Evolutionary conservation across 37 sponge, comb jelly and placozoan genomes (phyloP), one percentile per base, ranked within the genome.

Genomic region (Ephydatia muelleri): DNA sequence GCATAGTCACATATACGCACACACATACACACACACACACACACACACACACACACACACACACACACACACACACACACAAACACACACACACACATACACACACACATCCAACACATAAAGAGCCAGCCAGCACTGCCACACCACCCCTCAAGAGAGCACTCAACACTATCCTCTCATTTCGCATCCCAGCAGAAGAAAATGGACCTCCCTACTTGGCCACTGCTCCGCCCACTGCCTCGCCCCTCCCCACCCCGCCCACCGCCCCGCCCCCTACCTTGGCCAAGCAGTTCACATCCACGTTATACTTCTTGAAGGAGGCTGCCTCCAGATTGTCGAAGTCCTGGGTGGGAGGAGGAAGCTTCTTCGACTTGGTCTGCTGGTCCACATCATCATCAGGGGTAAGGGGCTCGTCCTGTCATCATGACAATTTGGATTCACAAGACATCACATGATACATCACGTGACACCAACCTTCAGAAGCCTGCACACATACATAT

Each of bases 381-480:
- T 83, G 65, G 21, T 86, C 86, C 67, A 86, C 91, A 25, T 89
- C 93, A 81, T 93, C 90, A 5, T 93, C 89, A 34, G 88, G 85
- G 25, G 81, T 65, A 36, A 93, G 79, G 19, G 93, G 85, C 38
- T 93, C 93, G 72, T 88, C 84, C 93, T 93, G 38, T 14, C 29
- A 0, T 35, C 16, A 66, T 67, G 31, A 67, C 36, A 67, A 3
- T 34, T n/a, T n/a, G 23, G 66, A 5, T 66, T 19, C n/a, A n/a
- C n/a, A n/a, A n/a, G n/a, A 26, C 28, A 38, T 34, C 64, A 78
- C 36, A 30, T 9, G 43, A 43, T 6, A 43, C 43, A 43, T 43
- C 6, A 43, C 43, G 43, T 6, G 6, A 43, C 6, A 74, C 68
- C 28, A 68, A 90, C 90, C 68, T 80, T 84, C 6, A 81, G 70